phyloP scores from a whole-genome alignment of 2,888 invertebrate species.

The Ecliptopera silaceata region DNA sequence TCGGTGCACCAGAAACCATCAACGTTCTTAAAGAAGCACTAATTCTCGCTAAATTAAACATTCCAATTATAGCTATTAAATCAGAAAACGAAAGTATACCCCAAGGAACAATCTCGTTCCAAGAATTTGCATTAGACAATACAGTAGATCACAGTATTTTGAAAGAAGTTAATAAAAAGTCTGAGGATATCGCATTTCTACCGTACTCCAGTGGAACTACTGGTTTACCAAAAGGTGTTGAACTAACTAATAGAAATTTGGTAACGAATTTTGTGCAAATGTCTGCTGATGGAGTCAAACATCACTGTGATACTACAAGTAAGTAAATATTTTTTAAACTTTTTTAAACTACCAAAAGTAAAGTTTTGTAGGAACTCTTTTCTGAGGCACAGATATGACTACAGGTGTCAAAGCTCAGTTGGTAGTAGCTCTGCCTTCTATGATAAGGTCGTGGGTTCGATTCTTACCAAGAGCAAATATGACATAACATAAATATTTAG shows the following conservation, averaged over 20 bases:
- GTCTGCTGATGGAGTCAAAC: conserved; percentile 47
- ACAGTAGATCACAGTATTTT: conserved; percentile 75
- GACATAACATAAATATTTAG: no score
- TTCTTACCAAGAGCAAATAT: no score
- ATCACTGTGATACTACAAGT: conserved; percentile 62
- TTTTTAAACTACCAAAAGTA: no score
- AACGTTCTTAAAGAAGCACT: conserved; percentile 71
- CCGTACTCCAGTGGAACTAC: conserved; percentile 95
- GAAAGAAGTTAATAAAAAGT: conserved; percentile 56
- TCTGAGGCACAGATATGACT: no score
- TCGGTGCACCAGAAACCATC: conserved; percentile 81
- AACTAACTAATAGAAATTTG: conserved; percentile 83
- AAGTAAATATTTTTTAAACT: conserved; percentile 33
- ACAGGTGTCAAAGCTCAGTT: no score
- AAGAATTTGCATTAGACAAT: conserved; percentile 77
- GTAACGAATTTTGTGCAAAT: conserved; percentile 69
- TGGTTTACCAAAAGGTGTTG: conserved; percentile 90
- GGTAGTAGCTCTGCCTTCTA: no score
- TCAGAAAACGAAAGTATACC: conserved; percentile 56
- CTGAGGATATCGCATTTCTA: conserved; percentile 84
- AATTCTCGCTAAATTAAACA: conserved; percentile 61
- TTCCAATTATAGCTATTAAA: conserved; percentile 75
- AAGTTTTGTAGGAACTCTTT: no score
- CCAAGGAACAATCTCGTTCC: conserved; percentile 81
- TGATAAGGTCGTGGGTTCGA: no score